Base-by-base conservation (phyloP, 2,888 invertebrate genomes). In the Campaea margaritaria region DNA sequence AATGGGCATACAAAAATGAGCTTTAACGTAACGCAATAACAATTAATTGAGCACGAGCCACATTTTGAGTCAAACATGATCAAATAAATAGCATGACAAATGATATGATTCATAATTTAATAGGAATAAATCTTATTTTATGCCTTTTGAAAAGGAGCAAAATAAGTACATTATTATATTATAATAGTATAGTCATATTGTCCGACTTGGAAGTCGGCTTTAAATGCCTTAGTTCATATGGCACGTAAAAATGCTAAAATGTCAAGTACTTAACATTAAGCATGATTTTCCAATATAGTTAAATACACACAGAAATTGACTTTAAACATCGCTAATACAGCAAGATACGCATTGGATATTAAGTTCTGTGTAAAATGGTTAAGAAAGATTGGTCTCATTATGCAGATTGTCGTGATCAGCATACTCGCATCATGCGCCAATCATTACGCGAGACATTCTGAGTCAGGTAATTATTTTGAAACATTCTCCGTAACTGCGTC, bases 1-100 rank as follows among this genome's bases (percentile, higher is more conserved):
- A 70, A 52, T 59, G 70, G 61, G 49, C 67, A 52, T 69, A 69
- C 62, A 68, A 69, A 67, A 64, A 70, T 78, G 76, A 81, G 70
- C 78, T 72, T 73, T 70, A 73, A 76, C 68, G 69, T 71, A 77
- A 74, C 73, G 70, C 71, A 71, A 67, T 73, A 74, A 66, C 65
- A 59, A 65, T 69, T 73, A 82, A 81, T 86, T 86, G 86, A 86
- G 85, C 83, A 79, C 70, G 73, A 76, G 63, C 63, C 58, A 64
- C 61, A 62, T 62, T 63, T 62, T 64, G 69, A 70, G 67, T 73
- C 69, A 71, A 67, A 71, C 69, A 56, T 66, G 58, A 64, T 61
- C 65, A 72, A 67, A 68, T 64, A 61, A 67, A 65, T 67, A 67
- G 57, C 60, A 62, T 67, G 58, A 65, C 60, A 58, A 61, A 67